These are phyloP conservation scores for Nymphicus hollandicus DNA, from an alignment of 2,113 vertebrate genomes.

Conservation along the genomic window DNA sequence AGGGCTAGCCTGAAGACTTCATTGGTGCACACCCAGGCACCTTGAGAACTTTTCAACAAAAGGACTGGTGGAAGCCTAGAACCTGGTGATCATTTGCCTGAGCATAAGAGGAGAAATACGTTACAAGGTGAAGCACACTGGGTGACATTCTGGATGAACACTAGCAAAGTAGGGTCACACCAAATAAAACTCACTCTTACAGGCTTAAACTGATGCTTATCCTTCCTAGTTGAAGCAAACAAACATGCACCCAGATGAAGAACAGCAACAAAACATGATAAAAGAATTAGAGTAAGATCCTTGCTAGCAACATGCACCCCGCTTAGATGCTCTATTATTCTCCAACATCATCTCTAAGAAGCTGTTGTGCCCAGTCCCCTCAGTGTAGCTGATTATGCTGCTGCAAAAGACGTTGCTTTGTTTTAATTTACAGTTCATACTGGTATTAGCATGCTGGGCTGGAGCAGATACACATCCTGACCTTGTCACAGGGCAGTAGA, in stretches of 20 bases:
- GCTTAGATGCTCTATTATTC: background rate
- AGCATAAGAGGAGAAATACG: constrained; percentile 59
- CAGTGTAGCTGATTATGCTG: background rate
- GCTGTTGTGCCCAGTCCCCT: background rate
- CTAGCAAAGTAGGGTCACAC: background rate
- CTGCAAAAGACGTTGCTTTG: background rate
- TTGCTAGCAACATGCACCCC: background rate
- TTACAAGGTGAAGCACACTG: background rate
- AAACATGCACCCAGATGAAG: background rate
- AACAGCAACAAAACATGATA: background rate
- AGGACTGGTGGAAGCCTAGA: constrained; percentile 87
- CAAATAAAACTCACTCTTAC: background rate
- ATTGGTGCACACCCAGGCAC: constrained; percentile 86
- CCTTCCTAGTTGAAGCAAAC: background rate
- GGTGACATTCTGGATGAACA: background rate
- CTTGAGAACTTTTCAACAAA: constrained; percentile 84
- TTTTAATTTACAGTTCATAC: background rate
- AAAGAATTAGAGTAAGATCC: background rate
- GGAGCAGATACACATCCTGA: background rate
- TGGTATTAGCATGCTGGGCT: background rate
- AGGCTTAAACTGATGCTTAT: background rate
- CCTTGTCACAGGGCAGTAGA: background rate
- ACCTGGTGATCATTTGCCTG: constrained; percentile 87
- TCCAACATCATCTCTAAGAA: background rate
- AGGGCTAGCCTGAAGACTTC: constrained; percentile 81